Percentiles rank a stretch among this genome's conserved stretches.
phyloP scores from a whole-genome alignment of 2,113 vertebrate species.

The Oxyruncus cristatus region DNA sequence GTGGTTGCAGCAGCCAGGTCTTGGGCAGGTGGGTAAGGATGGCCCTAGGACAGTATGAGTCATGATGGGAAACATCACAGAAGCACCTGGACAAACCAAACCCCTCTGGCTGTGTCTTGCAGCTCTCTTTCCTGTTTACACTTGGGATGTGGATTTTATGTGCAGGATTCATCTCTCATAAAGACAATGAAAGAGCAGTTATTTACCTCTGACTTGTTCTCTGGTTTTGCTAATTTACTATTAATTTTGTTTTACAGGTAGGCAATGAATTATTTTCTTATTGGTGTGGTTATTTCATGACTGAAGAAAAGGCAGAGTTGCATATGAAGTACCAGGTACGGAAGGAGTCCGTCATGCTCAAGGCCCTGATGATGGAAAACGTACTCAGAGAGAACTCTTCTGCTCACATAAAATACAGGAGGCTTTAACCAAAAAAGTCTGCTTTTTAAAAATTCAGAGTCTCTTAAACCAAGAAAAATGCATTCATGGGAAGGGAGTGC shows the following conservation, averaged over 20 bases:
- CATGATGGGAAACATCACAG: not conserved
- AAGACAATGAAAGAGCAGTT: not conserved
- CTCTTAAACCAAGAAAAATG: not conserved
- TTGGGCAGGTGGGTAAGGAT: not conserved
- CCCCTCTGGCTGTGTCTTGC: not conserved
- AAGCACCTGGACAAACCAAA: not conserved
- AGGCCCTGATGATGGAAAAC: not conserved
- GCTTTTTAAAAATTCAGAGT: not conserved
- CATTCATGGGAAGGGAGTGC: not conserved
- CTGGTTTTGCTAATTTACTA: not conserved
- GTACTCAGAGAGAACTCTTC: not conserved
- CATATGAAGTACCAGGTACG: not conserved
- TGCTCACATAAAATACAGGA: not conserved
- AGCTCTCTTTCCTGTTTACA: not conserved
- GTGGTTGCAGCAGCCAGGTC: accelerated
- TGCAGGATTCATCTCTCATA: not conserved
- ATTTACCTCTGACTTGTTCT: not conserved
- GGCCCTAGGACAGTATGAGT: not conserved
- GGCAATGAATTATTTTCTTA: not conserved
- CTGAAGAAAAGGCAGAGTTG: not conserved
- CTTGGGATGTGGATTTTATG: not conserved
- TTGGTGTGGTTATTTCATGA: not conserved
- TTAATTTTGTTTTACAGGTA: not conserved
- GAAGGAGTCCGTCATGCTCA: not conserved
- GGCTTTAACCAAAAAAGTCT: not conserved